Evolutionary conservation across 2,797 vertebrate genomes (phyloP).

Genomic region (Hydrocynus forskahlii): DNA sequence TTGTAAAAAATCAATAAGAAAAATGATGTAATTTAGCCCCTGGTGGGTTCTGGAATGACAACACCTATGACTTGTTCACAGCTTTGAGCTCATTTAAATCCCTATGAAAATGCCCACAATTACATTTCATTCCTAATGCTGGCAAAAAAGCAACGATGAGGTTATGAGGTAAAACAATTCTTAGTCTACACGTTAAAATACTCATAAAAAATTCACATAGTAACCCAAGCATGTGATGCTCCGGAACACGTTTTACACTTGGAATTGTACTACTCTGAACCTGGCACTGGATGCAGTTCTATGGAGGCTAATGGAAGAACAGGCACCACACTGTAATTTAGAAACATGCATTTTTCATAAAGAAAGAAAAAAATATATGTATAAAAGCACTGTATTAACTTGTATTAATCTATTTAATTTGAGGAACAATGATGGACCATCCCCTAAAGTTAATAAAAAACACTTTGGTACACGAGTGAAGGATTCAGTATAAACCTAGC

Average conservation of each 20-base stretch:
- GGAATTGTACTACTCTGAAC: background rate
- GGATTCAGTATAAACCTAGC: background rate
- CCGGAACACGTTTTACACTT: background rate
- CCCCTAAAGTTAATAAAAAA: background rate
- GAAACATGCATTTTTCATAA: background rate
- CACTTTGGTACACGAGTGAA: background rate
- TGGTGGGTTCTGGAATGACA: too few species aligned
- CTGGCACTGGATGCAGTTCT: background rate
- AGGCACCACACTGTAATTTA: background rate
- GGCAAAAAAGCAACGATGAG: background rate
- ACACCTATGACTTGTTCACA: background rate
- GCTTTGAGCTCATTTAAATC: background rate
- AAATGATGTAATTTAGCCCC: too few species aligned
- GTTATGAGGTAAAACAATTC: background rate
- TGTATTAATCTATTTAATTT: background rate
- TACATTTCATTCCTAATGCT: background rate
- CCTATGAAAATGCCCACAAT: background rate
- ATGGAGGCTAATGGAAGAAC: background rate
- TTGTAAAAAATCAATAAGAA: too few species aligned
- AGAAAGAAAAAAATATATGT: background rate
- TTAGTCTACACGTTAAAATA: background rate
- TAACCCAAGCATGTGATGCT: background rate
- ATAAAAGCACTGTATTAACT: background rate
- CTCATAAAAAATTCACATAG: background rate
- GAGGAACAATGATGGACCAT: conserved; percentile 4